A percentile compares a stretch with the other conserved stretches of the same genome.
Evolutionary conservation across 2,113 vertebrate genomes (phyloP).

Genomic region (Plecotus auritus): DNA sequence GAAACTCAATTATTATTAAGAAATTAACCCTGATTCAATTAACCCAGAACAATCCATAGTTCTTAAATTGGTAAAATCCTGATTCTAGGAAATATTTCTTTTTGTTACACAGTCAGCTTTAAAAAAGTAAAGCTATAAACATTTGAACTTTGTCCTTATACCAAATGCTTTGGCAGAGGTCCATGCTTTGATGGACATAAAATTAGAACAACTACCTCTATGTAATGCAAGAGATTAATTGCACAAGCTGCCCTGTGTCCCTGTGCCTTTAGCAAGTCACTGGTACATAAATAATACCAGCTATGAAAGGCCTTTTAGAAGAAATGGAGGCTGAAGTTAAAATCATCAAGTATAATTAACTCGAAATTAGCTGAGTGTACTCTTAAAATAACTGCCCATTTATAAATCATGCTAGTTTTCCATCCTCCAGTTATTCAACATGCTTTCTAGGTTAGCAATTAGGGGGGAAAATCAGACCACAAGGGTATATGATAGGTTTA

Average conservation of each 20-base stretch:
- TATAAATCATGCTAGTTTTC: conserved; percentile 24
- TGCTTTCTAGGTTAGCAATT: neutral
- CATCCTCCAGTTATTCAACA: neutral
- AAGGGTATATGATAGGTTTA: neutral
- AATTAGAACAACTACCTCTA: conserved; percentile 31
- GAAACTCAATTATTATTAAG: neutral
- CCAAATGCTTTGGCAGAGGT: neutral
- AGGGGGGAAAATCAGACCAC: neutral
- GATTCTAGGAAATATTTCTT: neutral
- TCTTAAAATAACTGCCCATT: conserved; percentile 8
- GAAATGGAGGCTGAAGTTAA: conserved; percentile 46
- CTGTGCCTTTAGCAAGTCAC: neutral
- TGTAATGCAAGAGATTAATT: conserved; percentile 45
- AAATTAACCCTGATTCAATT: neutral
- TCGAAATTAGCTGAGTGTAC: conserved; percentile 37
- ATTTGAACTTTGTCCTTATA: conserved; percentile 54
- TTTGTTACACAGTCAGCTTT: neutral
- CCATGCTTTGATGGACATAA: neutral
- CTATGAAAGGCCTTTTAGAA: neutral
- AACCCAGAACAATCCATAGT: neutral
- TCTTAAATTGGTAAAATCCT: neutral
- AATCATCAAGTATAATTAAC: conserved; percentile 52
- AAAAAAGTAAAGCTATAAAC: conserved; percentile 27
- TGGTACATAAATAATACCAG: conserved; percentile 42
- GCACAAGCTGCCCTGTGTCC: conserved; percentile 33